phyloP scores from a whole-genome alignment of 2,888 invertebrate species.

The Octonoba sinensis region DNA sequence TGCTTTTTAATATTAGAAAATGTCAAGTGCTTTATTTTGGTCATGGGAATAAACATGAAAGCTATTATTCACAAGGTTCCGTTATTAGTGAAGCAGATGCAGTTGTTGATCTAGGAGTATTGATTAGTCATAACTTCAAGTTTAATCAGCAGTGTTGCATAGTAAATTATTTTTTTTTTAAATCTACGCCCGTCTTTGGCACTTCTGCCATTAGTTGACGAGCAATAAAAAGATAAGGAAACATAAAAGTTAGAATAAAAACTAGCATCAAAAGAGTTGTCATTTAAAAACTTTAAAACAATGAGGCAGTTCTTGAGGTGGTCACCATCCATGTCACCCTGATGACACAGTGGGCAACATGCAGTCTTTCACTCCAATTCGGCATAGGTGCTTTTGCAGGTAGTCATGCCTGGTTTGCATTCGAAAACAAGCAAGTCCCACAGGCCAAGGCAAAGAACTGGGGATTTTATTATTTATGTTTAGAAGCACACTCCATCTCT shows the following conservation, averaged over 20 bases:
- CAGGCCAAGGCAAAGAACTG: not conserved
- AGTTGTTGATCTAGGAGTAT: no score
- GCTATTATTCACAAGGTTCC: no score
- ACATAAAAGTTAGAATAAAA: not conserved
- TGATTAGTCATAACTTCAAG: no score
- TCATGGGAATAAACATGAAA: no score
- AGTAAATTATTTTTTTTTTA: no score
- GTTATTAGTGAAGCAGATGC: no score
- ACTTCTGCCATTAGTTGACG: not conserved
- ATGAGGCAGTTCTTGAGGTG: not conserved
- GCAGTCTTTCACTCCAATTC: not conserved
- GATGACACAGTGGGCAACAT: not conserved
- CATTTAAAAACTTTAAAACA: not conserved
- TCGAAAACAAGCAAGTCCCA: not conserved
- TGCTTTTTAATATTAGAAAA: no score
- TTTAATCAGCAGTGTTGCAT: no score
- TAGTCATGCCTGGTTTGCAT: not conserved
- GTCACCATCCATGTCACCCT: not conserved
- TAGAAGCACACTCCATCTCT: not conserved
- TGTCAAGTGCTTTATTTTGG: no score
- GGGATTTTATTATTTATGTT: not conserved
- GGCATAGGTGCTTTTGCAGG: not conserved
- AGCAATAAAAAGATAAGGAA: not conserved
- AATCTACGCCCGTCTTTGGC: no score
- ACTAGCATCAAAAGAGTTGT: not conserved